Base-by-base conservation (phyloP, 2,797 vertebrate genomes). In the Lerista edwardsae region DNA sequence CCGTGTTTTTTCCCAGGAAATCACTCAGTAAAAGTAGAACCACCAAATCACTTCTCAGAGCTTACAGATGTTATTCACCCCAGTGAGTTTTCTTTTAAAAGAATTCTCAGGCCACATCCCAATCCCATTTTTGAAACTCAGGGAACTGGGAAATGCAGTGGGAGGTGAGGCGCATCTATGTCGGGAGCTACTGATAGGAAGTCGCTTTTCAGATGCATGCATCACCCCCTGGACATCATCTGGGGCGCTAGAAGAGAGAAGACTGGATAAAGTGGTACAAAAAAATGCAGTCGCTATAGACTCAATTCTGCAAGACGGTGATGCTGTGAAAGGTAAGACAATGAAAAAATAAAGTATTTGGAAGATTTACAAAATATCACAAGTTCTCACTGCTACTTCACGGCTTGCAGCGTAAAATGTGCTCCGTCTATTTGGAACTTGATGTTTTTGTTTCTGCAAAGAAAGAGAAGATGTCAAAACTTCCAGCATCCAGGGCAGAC, bases 341-440 rank as follows among this genome's bases (percentile, higher is more conserved):
- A 96, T 96, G 95, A 88, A 97, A 97, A 97, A 97, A 96, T 96
- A 96, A 96, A 95, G 93, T 94, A 95, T 96, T 95, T 96, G 94
- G 94, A 95, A 92, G 94, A 96, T 96, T 96, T 96, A 96, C 95
- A 96, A 95, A 96, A 95, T 95, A 91, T 95, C 96, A 96, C 94
- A 96, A 95, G 94, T 94, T 93, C 93, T 94, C 89, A 95, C 94
- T 91, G 94, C 91, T 93, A 94, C 90, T 93, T 92, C 87, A 6
- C 91, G 93, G 93, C 75, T 65, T 80, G 89, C 87, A 88, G 93
- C 88, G 83, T 75, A 77, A 83, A 78, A 84, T 84, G 93, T 8
- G 93, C 88, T 71, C 84, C 84, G 91, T 92, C 90, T 95, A 94
- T 80, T 93, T 94, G 74, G 91, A 94, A 89, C 93, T 73, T 88